A percentile compares a stretch with the other conserved stretches of the same genome.
These are phyloP conservation scores for Microlaimidae sp. DNA, from an alignment of 2,888 invertebrate species.

Conservation along the genomic window DNA sequence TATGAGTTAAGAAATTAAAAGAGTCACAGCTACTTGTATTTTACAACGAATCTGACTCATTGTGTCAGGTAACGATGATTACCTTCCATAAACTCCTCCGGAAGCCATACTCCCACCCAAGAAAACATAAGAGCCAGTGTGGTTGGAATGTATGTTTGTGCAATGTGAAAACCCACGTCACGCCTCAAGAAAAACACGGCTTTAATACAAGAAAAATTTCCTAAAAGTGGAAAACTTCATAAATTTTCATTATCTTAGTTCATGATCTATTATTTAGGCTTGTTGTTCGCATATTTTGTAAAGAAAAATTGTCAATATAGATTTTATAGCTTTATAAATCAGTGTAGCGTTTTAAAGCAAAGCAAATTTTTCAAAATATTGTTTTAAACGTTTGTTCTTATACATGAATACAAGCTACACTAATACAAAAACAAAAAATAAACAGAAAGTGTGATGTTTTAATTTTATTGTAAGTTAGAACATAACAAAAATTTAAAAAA, in stretches of 20 bases:
- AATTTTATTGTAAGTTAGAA: too few species aligned
- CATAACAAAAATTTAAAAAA: too few species aligned
- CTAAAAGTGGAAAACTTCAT: too few species aligned
- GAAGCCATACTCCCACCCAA: slow-evolving; percentile 35
- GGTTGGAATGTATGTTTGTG: slow-evolving; percentile 33
- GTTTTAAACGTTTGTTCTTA: too few species aligned
- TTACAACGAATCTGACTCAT: too few species aligned
- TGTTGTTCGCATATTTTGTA: not conserved
- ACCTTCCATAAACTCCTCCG: slow-evolving; percentile 35
- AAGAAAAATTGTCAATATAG: too few species aligned
- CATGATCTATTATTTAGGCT: not conserved
- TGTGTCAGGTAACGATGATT: too few species aligned
- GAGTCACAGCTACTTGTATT: too few species aligned
- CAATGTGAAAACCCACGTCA: slow-evolving; percentile 32
- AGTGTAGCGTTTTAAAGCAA: not conserved
- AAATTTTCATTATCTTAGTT: not conserved
- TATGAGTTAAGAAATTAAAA: too few species aligned
- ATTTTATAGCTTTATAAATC: not conserved
- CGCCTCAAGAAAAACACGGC: slow-evolving; percentile 30
- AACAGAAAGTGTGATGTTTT: too few species aligned
- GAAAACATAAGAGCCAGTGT: slow-evolving; percentile 33
- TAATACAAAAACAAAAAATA: too few species aligned
- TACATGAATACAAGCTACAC: not conserved
- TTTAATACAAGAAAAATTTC: slow-evolving; percentile 27
- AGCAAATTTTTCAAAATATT: too few species aligned